phyloP scores from a whole-genome alignment of 2,888 invertebrate genomes.

The Amphipyra berbera region DNA sequence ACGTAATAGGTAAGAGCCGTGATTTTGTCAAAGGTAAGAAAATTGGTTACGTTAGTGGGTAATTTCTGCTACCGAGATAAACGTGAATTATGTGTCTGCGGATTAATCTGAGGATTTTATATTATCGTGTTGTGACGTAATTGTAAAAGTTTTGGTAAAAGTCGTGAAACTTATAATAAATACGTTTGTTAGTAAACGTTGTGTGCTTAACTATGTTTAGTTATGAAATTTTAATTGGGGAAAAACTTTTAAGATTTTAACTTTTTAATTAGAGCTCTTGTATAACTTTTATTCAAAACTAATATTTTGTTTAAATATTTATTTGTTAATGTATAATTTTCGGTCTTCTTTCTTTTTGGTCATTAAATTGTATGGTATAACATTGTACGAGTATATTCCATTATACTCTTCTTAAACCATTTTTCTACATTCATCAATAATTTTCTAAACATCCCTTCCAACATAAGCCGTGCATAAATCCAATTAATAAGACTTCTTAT shows the following conservation, averaged over 20 bases:
- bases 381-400: no score
- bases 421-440: neutral
- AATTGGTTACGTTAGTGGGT: constrained; percentile 88
- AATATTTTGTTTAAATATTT: neutral
- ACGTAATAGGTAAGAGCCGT: constrained; percentile 85
- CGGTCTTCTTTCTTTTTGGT: no score
- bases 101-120: constrained; percentile 63
- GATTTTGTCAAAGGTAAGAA: constrained; percentile 90
- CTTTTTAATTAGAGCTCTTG: neutral
- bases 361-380: no score
- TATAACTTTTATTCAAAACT: neutral
- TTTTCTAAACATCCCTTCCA: neutral
- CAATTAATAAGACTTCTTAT: constrained; percentile 12
- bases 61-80: constrained; percentile 78
- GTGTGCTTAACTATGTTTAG: neutral
- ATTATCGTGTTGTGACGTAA: constrained; percentile 32
- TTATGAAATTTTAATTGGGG: neutral
- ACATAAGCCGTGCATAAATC: neutral
- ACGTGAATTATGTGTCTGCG: constrained; percentile 77
- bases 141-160: constrained; percentile 24
- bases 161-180: constrained; percentile 1
- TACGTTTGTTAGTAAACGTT: neutral
- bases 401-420: no score
- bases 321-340: no score
- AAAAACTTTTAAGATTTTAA: neutral